These are phyloP conservation scores for Dolichoris vasculosae DNA, from an alignment of 1,140 invertebrate genomes.

Conservation along the genomic window DNA sequence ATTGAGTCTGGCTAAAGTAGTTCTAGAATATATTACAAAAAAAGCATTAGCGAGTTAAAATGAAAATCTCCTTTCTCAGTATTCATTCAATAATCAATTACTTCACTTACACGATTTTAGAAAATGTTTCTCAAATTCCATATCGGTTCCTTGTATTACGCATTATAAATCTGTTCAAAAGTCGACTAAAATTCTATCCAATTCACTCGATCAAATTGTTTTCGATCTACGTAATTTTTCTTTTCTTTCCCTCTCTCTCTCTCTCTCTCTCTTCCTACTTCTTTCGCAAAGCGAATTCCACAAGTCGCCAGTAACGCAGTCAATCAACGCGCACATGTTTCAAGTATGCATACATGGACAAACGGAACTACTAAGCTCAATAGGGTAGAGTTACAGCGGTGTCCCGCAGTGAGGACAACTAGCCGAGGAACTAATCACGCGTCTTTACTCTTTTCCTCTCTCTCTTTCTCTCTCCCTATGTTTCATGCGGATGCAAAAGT, in stretches of 20 bases:
- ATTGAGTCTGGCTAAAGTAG: background rate
- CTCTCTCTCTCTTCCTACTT: too few relatives aligned
- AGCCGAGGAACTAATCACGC: constrained; percentile 63
- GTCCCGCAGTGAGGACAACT: constrained; percentile 66
- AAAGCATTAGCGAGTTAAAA: background rate
- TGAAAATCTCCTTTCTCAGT: background rate
- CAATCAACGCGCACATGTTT: too few relatives aligned
- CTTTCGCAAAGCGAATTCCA: background rate
- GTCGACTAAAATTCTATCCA: background rate
- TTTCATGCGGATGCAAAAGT: background rate
- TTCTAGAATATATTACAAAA: background rate
- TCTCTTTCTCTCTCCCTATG: background rate
- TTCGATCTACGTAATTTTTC: background rate
- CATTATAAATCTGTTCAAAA: background rate
- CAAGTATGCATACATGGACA: background rate
- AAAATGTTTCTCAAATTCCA: background rate
- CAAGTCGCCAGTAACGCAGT: background rate
- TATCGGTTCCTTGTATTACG: background rate
- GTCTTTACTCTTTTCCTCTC: background rate
- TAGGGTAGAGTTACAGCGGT: constrained; percentile 33
- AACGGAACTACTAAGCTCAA: background rate
- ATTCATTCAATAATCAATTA: background rate
- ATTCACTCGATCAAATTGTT: background rate
- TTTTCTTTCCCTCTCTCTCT: too few relatives aligned
- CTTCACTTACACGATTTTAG: background rate